Percentiles rank a stretch among this genome's conserved stretches.
Conservation (phyloP, 2,888 invertebrate genomes). For the Folsomia manolachei region DNA sequence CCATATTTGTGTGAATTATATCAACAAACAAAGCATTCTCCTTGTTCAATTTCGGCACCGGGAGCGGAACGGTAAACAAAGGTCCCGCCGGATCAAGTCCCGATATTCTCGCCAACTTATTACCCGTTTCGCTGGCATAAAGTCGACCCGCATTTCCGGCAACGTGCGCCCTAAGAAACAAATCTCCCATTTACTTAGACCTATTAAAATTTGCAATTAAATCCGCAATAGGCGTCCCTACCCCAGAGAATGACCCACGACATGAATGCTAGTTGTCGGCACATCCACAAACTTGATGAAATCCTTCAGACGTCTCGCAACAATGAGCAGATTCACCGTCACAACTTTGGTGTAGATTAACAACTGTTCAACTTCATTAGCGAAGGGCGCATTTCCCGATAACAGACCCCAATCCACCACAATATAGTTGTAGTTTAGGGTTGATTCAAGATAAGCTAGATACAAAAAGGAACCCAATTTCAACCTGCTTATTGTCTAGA, state of each 20-base stretch:
- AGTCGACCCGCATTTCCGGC: background rate
- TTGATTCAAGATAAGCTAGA: conserved; percentile 12
- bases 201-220: too few relatives aligned
- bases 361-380: background rate
- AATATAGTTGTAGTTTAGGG: conserved; percentile 16
- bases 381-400: conserved; percentile 5
- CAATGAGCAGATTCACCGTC: background rate
- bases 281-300: background rate
- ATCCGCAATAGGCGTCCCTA: too few relatives aligned
- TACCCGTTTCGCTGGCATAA: background rate
- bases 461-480: background rate
- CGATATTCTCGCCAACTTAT: background rate
- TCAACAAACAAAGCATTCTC: conserved; percentile 72
- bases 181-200: too few relatives aligned
- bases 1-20: conserved; percentile 53
- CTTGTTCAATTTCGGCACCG: conserved; percentile 58
- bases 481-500: too few relatives aligned
- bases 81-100: conserved; percentile 36
- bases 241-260: background rate
- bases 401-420: conserved; percentile 15
- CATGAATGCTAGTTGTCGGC: background rate
- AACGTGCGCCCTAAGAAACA: background rate
- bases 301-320: background rate
- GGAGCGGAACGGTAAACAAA: conserved; percentile 31
- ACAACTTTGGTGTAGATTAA: conserved; percentile 10